These are phyloP conservation scores for Xerus rutilus DNA, from an alignment of 2,797 vertebrate species.

Conservation along the genomic window DNA sequence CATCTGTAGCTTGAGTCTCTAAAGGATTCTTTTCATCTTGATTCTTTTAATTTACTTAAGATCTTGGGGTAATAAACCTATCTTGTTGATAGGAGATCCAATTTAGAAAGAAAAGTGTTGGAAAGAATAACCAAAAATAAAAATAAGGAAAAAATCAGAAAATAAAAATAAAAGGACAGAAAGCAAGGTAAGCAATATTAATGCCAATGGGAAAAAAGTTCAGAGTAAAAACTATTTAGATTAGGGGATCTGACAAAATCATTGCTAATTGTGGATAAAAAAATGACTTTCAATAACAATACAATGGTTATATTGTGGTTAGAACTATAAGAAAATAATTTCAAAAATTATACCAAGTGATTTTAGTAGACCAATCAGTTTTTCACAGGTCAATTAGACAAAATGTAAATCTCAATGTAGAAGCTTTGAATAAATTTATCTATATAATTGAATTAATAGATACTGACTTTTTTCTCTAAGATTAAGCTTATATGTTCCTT, in stretches of 20 bases:
- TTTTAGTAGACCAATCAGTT: background rate
- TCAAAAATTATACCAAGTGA: background rate
- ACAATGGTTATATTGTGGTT: background rate
- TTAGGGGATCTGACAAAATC: background rate
- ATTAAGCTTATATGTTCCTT: background rate
- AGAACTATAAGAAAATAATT: slow-evolving; percentile 29
- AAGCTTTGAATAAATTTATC: background rate
- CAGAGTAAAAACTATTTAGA: background rate
- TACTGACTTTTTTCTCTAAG: background rate
- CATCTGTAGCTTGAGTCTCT: background rate
- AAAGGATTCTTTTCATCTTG: background rate
- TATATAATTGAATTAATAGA: background rate
- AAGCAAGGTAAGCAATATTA: background rate
- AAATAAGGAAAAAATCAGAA: background rate
- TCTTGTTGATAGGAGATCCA: background rate
- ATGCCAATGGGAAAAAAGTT: background rate
- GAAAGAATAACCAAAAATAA: slow-evolving; percentile 19
- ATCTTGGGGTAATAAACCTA: slow-evolving; percentile 57
- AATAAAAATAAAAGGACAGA: background rate
- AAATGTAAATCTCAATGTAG: background rate
- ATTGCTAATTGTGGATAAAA: background rate
- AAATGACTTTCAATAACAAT: background rate
- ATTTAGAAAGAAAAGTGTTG: background rate
- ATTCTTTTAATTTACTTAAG: slow-evolving; percentile 61
- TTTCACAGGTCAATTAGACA: background rate